Evolutionary conservation across 1,140 invertebrate genomes (phyloP), one percentile per base, ranked within the genome.

Genomic region (Pogonus chalceus): DNA sequence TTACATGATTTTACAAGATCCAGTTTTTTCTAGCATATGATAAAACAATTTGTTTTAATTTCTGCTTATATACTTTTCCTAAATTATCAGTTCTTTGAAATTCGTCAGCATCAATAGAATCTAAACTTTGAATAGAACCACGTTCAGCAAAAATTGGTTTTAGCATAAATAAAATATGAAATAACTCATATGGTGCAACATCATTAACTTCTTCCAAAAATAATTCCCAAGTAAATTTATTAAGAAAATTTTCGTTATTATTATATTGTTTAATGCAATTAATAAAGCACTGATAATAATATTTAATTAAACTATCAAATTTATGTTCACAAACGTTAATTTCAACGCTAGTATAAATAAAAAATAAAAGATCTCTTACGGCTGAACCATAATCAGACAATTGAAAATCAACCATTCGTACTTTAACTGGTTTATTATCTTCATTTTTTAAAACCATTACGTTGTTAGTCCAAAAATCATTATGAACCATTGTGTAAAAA

Each of bases 381-480:
- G 76, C 67, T 18, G 74, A 81, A 3, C 69, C 65, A 37, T 76
- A 75, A 14, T 74, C 59, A 23, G 74, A 74, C 16, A 78, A 73
- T 66, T 84, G 82, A 51, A 81, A 80, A 58, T 84, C 82, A 0
- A 84, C 68, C 22, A 84, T 75, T 65, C 80, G 82, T 3, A 78
- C 58, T 35, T 74, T 69, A 0, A 70, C 58, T 0, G 76, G 67
- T 20, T 63, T 51, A 0, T 65, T 69, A 47, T 51, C 54, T 23
- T 56, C 18, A 31, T 67, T 57, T 31, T 54, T 59, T 1, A 58
- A 46, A 12, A 69, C 43, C 64, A 84, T 71, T 0, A 81, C 69
- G 57, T 84, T 84, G 59, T 81, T 83, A 2, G 73, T 66, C 81
- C 81, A 83, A 39, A 80, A 72, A 63, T 84, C 82, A 0, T 72